Evolutionary conservation across 2,113 vertebrate genomes (phyloP).

Genomic region (Cisticola juncidis): DNA sequence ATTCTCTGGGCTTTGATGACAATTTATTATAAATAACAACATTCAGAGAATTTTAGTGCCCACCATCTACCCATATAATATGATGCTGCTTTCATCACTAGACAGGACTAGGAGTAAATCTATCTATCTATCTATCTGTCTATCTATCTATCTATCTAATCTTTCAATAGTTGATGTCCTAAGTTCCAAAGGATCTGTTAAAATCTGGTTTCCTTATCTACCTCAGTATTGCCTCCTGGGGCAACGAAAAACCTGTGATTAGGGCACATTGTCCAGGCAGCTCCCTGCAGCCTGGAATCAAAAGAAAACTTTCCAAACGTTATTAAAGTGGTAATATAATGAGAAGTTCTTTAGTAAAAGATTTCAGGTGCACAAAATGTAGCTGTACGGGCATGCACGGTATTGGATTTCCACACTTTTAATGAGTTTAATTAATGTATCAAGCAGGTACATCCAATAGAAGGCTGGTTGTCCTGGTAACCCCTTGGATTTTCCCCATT

Average conservation of each 20-base stretch:
- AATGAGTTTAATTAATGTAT: neutral
- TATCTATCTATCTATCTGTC: no score
- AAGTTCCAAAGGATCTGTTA: neutral
- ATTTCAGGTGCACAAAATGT: neutral
- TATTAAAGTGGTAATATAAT: neutral
- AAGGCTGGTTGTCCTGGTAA: neutral
- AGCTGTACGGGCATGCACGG: accelerated
- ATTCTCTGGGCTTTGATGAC: accelerated
- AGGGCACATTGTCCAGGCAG: neutral
- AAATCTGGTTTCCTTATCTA: neutral
- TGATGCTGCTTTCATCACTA: neutral
- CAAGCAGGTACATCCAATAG: neutral
- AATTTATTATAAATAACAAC: neutral
- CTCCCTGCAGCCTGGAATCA: neutral
- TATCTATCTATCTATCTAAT: neutral
- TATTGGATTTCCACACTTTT: neutral
- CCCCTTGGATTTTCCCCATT: neutral
- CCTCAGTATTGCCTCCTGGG: neutral
- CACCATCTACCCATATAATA: neutral
- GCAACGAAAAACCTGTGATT: neutral
- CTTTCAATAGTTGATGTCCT: no score
- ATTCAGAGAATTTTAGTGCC: neutral
- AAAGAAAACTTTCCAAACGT: neutral
- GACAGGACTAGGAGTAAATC: neutral
- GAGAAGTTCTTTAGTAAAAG: neutral